phyloP scores from a whole-genome alignment of 1,140 invertebrate species.

The Calliphora vicina region DNA sequence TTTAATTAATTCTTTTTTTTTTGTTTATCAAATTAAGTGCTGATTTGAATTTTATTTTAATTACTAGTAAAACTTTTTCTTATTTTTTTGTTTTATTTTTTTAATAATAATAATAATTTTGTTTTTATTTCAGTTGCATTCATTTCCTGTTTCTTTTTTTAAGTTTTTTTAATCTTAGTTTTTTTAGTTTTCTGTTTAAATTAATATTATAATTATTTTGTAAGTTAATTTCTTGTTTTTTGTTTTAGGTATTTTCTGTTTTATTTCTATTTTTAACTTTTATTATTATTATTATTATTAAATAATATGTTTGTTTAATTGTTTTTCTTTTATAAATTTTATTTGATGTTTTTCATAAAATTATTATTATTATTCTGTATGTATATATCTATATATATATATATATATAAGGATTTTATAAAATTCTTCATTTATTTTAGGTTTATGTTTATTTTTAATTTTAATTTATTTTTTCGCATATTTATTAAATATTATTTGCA shows the following conservation, averaged over 20 bases:
- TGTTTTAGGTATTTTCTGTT: slow-evolving; percentile 24
- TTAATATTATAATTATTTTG: slow-evolving; percentile 38
- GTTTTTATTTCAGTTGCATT: slow-evolving; percentile 30
- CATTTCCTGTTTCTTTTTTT: slow-evolving; percentile 32
- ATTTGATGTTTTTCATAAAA: neutral
- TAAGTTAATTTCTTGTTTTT: slow-evolving; percentile 7
- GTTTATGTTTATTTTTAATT: too few relatives aligned
- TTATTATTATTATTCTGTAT: neutral
- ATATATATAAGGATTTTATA: slow-evolving; percentile 19
- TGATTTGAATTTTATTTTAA: slow-evolving; percentile 20
- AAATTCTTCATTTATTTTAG: neutral
- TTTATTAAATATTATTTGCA: neutral
- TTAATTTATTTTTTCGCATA: too few relatives aligned
- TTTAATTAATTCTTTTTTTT: slow-evolving; percentile 36
- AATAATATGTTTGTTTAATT: neutral
- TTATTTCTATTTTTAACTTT: neutral
- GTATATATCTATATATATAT: too few relatives aligned
- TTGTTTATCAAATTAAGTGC: slow-evolving; percentile 32
- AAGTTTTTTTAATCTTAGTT: neutral
- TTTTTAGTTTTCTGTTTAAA: slow-evolving; percentile 29
- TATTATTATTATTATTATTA: slow-evolving; percentile 10
- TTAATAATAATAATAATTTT: slow-evolving; percentile 29
- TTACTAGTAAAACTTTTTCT: slow-evolving; percentile 34
- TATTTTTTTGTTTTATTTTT: slow-evolving; percentile 32
- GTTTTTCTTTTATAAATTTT: neutral